phyloP scores from a whole-genome alignment of 2,797 vertebrate genomes.

The Falco columbarius region DNA sequence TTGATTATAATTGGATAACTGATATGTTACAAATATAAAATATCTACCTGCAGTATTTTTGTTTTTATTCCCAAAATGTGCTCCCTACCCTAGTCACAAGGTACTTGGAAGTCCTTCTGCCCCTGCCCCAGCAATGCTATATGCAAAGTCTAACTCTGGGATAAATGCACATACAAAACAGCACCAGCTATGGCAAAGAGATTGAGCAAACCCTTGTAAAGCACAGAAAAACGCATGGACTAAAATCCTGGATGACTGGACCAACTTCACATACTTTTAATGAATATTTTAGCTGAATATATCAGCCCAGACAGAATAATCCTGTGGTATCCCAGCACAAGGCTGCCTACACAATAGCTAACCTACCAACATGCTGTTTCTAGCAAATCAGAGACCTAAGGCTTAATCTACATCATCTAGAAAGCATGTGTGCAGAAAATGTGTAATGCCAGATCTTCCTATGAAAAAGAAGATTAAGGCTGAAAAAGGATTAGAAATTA shows the following conservation, averaged over 20 bases:
- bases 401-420: conserved; percentile 54
- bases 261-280: neutral
- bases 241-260: neutral
- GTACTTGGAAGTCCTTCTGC: neutral
- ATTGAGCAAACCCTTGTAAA: neutral
- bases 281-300: conserved; percentile 8
- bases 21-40: neutral
- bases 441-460: conserved; percentile 59
- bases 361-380: neutral
- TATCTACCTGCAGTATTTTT: neutral
- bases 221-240: neutral
- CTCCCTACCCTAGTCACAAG: neutral
- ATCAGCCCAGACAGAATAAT: conserved; percentile 1
- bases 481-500: conserved; percentile 74
- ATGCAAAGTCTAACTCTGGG: neutral
- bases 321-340: neutral
- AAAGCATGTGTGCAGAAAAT: conserved; percentile 59
- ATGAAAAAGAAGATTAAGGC: conserved; percentile 61
- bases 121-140: neutral
- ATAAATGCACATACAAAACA: neutral
- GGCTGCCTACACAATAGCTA: neutral
- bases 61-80: neutral
- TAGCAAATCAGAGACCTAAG: conserved; percentile 23
- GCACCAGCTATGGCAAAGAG: neutral
- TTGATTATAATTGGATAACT: neutral